Percentiles rank a stretch among this genome's conserved stretches.
Evolutionary conservation across 1,140 invertebrate species (phyloP).

Genomic region (Penaeus chinensis): DNA sequence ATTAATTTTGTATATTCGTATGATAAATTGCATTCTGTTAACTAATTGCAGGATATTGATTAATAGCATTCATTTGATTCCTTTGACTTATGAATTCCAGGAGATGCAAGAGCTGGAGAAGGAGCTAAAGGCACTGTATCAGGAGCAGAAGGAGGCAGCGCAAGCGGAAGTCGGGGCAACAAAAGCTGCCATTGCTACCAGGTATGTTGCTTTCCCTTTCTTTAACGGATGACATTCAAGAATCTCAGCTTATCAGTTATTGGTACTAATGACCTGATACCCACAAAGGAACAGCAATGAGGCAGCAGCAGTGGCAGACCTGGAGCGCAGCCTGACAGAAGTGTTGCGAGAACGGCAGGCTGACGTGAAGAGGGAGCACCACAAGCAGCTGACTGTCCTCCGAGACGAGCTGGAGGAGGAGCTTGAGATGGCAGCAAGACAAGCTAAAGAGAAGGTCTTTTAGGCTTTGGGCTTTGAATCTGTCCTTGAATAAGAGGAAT

Average conservation of each 20-base stretch:
- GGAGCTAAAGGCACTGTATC: slow-evolving; percentile 35
- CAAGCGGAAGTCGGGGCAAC: slow-evolving; percentile 33
- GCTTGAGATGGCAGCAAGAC: slow-evolving; percentile 42
- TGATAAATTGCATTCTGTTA: not conserved
- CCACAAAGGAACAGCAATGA: slow-evolving; percentile 14
- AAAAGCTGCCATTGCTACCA: slow-evolving; percentile 8
- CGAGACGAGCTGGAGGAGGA: slow-evolving; percentile 41
- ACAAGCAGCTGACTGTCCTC: slow-evolving; percentile 31
- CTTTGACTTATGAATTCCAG: slow-evolving; percentile 6
- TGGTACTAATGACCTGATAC: not conserved
- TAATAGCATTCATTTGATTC: not conserved
- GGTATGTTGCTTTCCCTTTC: slow-evolving; percentile 10
- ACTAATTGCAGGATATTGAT: not conserved
- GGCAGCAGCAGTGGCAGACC: slow-evolving; percentile 30
- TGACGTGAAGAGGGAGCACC: slow-evolving; percentile 37
- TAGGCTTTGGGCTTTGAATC: no score
- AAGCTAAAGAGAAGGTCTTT: slow-evolving; percentile 41
- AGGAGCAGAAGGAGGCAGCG: slow-evolving; percentile 17
- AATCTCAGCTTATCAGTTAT: slow-evolving; percentile 21
- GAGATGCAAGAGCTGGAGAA: slow-evolving; percentile 48
- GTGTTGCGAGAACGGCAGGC: slow-evolving; percentile 39
- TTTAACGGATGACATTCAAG: not conserved
- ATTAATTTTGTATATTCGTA: not conserved
- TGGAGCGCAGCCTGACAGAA: slow-evolving; percentile 40
- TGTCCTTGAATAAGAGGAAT: no score